Base-by-base conservation (phyloP, 2,888 invertebrate genomes). In the Drosophila rubida region DNA sequence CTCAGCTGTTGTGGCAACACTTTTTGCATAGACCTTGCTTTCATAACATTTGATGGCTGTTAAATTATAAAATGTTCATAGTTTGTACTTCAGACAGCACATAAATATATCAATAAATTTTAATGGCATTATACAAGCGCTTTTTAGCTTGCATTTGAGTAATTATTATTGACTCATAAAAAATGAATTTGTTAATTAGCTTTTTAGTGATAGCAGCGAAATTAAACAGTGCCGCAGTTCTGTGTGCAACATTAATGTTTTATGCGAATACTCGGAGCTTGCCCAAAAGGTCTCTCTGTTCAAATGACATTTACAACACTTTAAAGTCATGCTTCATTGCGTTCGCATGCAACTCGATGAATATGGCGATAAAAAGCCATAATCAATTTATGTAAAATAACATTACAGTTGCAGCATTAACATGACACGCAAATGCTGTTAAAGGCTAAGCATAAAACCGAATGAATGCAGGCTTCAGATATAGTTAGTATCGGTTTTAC, bases 61-160 rank as follows among this genome's bases (percentile, higher is more conserved):
- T 19, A 3, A 19, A 19, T 19, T 19, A 3, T 1, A 19, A 19
- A 19, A 19, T 19, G 19, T 19, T 1, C 25, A 6, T 25, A 25
- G 7, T 6, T 25, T 6, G 7, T 25, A n/a, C 11, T 11, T 32
- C 11, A 32, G 32, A n/a, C 4, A 32, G 1, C 32, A 32, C n/a
- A n/a, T n/a, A 32, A n/a, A 5, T n/a, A 11, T 32, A n/a, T 8
- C 22, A n/a, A 48, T 48, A 22, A 48, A 48, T 48, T 4, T 48
- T 8, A 9, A 9, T 9, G 8, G 25, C 13, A 2, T 25, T 22
- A 32, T 32, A 48, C n/a, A 8, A 32, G 30, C 6, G 27, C 9
- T 27, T 27, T 27, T 9, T 9, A 27, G 9, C 9, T 9, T 27
- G 27, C 3, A 27, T 27, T 19, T 19, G 19, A 19, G 9, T 11